These are phyloP conservation scores for Macrobrachium rosenbergii DNA, from an alignment of 1,140 invertebrate species.

Conservation along the genomic window DNA sequence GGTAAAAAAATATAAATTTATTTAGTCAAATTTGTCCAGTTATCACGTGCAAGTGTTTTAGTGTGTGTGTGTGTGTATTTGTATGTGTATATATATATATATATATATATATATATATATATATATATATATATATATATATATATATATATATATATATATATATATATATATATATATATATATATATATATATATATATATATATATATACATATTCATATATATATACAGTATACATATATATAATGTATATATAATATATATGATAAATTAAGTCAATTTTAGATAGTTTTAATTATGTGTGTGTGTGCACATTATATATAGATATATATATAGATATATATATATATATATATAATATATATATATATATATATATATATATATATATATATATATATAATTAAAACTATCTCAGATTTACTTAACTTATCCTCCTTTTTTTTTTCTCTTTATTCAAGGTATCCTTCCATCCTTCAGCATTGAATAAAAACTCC, in stretches of 20 bases:
- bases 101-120: constrained; percentile 1
- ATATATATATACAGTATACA: neutral
- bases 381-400: neutral
- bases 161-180: neutral
- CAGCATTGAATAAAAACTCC: no score
- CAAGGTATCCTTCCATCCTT: no score
- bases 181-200: constrained; percentile 8
- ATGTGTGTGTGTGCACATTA: neutral
- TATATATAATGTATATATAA: neutral
- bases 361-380: constrained; percentile 22
- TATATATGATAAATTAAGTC: no score
- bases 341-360: constrained; percentile 21
- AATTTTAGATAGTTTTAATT: no score
- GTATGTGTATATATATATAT: neutral
- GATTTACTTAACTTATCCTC: no score
- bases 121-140: constrained; percentile 8
- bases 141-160: neutral
- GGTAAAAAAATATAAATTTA: no score
- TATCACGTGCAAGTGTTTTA: no score
- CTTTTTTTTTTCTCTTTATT: no score
- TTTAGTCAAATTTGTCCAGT: no score
- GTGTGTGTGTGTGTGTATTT: neutral
- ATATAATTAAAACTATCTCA: neutral
- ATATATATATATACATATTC: constrained; percentile 3
- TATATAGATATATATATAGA: neutral